Conservation (phyloP, 2,888 invertebrate species). For the Alsophila aescularia region DNA sequence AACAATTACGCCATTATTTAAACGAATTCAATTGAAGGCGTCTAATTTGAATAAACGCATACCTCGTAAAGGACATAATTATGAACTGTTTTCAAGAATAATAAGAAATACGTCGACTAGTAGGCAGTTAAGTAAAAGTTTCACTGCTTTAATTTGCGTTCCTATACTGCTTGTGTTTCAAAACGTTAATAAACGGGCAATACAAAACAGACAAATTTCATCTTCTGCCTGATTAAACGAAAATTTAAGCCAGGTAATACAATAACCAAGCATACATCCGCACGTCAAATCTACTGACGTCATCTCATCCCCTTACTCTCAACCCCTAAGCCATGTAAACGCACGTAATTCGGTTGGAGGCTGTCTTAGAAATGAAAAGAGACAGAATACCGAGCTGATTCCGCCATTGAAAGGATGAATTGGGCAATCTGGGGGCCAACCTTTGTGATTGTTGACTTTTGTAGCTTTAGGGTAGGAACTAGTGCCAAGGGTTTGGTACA, state of each 20-base stretch:
- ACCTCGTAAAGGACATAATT: too few species aligned
- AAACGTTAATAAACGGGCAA: too few species aligned
- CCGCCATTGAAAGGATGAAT: constrained; percentile 59
- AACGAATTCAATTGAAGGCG: too few species aligned
- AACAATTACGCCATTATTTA: too few species aligned
- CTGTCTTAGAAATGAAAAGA: constrained; percentile 51
- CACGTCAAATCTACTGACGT: constrained; percentile 16
- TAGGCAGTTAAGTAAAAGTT: too few species aligned
- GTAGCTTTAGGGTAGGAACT: constrained; percentile 25
- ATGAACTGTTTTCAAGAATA: too few species aligned
- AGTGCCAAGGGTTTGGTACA: constrained; percentile 23
- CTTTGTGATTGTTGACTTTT: constrained; percentile 44
- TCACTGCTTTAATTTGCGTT: too few species aligned
- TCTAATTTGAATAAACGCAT: too few species aligned
- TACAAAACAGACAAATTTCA: too few species aligned
- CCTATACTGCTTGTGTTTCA: too few species aligned
- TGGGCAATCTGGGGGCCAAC: constrained; percentile 52
- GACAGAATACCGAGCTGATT: constrained; percentile 51
- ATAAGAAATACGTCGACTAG: too few species aligned
- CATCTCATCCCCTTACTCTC: constrained; percentile 15
- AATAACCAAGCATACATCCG: not conserved
- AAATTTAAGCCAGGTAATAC: not conserved
- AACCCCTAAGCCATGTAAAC: constrained; percentile 15
- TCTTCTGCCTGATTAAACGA: too few species aligned
- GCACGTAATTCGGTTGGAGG: constrained; percentile 50